These are phyloP conservation scores for Drosophila nannoptera DNA, from an alignment of 1,140 invertebrate genomes.

Conservation along the genomic window DNA sequence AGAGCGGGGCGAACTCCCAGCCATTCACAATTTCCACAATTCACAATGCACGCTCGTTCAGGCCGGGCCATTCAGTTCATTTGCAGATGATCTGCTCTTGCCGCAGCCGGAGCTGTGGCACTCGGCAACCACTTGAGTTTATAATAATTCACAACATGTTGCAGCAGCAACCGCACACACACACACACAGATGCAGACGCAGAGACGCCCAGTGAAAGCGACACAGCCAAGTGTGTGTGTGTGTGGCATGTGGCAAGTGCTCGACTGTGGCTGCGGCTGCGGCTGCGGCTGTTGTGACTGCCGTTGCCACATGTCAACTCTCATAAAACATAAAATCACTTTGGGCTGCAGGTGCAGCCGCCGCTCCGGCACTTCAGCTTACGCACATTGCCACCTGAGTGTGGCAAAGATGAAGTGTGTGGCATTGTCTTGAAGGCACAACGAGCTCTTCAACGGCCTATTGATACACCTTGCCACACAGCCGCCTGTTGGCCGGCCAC, in stretches of 20 bases:
- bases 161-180: constrained; percentile 55
- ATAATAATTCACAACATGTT: constrained; percentile 69
- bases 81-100: constrained; percentile 30
- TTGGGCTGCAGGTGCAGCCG: constrained; percentile 43
- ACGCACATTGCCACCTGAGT: constrained; percentile 35
- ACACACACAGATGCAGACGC: constrained; percentile 11
- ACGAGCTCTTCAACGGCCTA: constrained; percentile 29
- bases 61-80: constrained; percentile 31
- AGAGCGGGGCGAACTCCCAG: neutral
- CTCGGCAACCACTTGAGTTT: constrained; percentile 59
- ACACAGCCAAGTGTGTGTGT: constrained; percentile 37
- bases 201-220: constrained; percentile 44
- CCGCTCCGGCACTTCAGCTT: constrained; percentile 14
- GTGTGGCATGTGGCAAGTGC: constrained; percentile 46
- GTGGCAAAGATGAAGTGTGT: constrained; percentile 27
- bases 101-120: constrained; percentile 24
- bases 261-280: constrained; percentile 13
- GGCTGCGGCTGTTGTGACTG: constrained; percentile 40
- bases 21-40: constrained; percentile 7
- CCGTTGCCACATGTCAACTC: constrained; percentile 72
- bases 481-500: constrained; percentile 25
- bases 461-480: constrained; percentile 37
- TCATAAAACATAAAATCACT: constrained; percentile 76
- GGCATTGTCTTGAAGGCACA: constrained; percentile 34
- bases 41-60: constrained; percentile 9